These are phyloP conservation scores for Drosophila macrospina DNA, from an alignment of 2,888 invertebrate species.

Conservation along the genomic window DNA sequence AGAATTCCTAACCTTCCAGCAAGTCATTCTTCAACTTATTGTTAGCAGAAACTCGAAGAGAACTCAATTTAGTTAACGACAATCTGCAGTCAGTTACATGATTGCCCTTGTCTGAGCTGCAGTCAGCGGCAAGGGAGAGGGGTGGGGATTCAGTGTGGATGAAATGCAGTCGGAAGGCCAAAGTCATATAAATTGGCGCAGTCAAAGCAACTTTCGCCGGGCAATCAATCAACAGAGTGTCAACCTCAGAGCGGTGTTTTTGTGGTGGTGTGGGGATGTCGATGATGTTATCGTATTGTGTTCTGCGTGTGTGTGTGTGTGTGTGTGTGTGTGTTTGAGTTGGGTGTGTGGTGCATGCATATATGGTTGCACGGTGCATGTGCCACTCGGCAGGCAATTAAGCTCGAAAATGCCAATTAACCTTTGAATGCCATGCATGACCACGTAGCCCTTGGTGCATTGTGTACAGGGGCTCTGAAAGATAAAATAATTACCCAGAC, in stretches of 20 bases:
- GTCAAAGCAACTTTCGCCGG: conserved; percentile 54
- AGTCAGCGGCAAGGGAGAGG: not conserved
- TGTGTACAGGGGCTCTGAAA: conserved; percentile 51
- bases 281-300: conserved; percentile 55
- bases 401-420: conserved; percentile 79
- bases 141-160: not conserved
- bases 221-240: conserved; percentile 62
- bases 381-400: conserved; percentile 74
- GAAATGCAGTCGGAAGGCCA: not conserved
- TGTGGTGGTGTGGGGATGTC: conserved; percentile 45
- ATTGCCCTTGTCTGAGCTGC: not conserved
- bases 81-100: not conserved
- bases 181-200: conserved; percentile 51
- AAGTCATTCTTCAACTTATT: not conserved
- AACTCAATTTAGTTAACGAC: not conserved
- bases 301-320: conserved; percentile 34
- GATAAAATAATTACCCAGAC: conserved; percentile 82
- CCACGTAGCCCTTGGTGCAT: conserved; percentile 69
- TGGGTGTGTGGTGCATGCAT: conserved; percentile 14
- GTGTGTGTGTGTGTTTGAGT: conserved; percentile 29
- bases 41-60: not conserved
- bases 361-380: conserved; percentile 38
- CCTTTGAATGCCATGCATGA: conserved; percentile 77
- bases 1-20: no score
- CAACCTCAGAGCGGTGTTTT: conserved; percentile 34